These are phyloP conservation scores for Vanessa tameamea DNA, from an alignment of 1,140 invertebrate species.

Conservation along the genomic window DNA sequence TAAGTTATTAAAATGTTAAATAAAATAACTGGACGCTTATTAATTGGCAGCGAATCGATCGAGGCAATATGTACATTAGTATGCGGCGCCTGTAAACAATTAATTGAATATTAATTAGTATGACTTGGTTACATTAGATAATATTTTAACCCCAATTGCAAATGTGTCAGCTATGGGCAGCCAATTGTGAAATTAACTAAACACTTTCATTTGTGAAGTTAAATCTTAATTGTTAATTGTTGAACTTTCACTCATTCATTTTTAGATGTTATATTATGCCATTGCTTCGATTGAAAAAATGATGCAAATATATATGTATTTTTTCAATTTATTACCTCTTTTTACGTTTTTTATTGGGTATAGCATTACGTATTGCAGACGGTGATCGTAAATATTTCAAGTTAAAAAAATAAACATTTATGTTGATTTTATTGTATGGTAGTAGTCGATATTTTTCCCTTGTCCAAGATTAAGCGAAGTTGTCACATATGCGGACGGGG, in stretches of 20 bases:
- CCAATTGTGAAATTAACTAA: conserved; percentile 18
- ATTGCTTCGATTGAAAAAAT: not conserved
- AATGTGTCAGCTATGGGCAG: conserved; percentile 24
- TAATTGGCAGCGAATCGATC: not conserved
- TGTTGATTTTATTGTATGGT: not conserved
- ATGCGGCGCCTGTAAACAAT: conserved; percentile 17
- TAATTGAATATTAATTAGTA: conserved; percentile 37
- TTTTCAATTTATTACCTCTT: not conserved
- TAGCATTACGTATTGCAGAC: not conserved
- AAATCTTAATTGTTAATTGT: conserved; percentile 6
- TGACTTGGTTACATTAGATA: conserved; percentile 30
- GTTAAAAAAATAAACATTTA: not conserved
- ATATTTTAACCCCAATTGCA: conserved; percentile 35
- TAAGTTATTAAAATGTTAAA: not conserved
- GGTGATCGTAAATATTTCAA: conserved; percentile 5
- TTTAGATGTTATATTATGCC: not conserved
- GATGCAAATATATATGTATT: no score
- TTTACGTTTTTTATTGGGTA: not conserved
- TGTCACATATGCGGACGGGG: conserved; percentile 6
- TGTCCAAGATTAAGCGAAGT: not conserved
- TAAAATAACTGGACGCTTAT: not conserved
- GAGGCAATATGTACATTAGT: conserved; percentile 25
- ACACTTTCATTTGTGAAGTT: conserved; percentile 14
- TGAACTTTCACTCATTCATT: not conserved
- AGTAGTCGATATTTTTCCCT: not conserved